Evolutionary conservation across 2,797 vertebrate species (phyloP).

Genomic region (Rhynchotus rufescens): DNA sequence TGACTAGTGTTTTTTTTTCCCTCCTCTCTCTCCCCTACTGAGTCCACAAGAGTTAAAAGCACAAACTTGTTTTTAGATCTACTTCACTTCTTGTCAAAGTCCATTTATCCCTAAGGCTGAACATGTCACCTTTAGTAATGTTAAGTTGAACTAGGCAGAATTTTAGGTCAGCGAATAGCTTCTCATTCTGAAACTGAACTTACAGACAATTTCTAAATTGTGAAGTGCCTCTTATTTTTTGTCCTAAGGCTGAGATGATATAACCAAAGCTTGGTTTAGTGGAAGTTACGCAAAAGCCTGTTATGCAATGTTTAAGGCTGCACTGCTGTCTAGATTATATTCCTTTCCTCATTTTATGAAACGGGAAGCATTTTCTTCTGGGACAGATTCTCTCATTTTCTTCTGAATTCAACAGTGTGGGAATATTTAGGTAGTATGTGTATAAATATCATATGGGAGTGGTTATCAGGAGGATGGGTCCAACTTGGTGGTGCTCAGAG

Average conservation of each 20-base stretch:
- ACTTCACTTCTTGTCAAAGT: background rate
- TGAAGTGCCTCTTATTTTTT: background rate
- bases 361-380: background rate
- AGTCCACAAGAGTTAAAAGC: background rate
- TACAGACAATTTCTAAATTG: background rate
- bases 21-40: background rate
- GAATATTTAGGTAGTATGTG: background rate
- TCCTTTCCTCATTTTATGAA: background rate
- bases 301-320: background rate
- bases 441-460: no score
- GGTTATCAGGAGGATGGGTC: background rate
- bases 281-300: background rate
- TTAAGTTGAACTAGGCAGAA: background rate
- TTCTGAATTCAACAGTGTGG: background rate
- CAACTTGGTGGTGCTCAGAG: no score
- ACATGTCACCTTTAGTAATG: background rate
- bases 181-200: background rate
- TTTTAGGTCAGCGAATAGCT: background rate
- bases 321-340: background rate
- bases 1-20: background rate
- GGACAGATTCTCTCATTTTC: background rate
- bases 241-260: fast-evolving
- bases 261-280: background rate
- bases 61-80: background rate
- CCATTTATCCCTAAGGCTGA: background rate